Base-by-base conservation (phyloP, 2,888 invertebrate genomes). In the Gymnocheta viridis region DNA sequence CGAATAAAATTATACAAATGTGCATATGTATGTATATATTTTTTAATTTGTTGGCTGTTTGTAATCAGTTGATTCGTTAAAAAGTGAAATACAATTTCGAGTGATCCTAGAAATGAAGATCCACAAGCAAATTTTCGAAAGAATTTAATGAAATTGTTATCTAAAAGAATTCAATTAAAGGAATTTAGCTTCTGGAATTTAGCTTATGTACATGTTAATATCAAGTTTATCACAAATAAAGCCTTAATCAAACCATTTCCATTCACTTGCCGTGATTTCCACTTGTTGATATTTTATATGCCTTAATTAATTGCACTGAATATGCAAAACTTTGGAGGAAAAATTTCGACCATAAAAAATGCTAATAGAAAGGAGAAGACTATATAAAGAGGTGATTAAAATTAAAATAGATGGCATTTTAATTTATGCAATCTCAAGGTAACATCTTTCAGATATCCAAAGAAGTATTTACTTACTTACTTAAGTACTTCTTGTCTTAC, bases 401-500 rank as follows among this genome's bases (percentile, higher is more conserved):
- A 67, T 4, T 66, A 64, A 70, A 54, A 51, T 49, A 70, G 41
- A 56, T 49, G 35, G 19, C 12, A 51, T 62, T 56, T 76, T 64
- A 82, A 69, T 82, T 82, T 82, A 76, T 76, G 54, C 69, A 82
- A 76, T 82, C 81, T 56, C 22, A 38, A 72, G 44, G 72, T 66
- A 64, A 79, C 62, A 64, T 64, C 79, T 72, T 44, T 79, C 22
- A 79, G 29, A 58, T 72, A 32, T 47, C 19, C 10, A 64, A 12
- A 24, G 41, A 47, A 47, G 19, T 60, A 35, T 41, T 49, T 41
- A 38, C 56, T 54, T 35, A 35, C 49, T 49, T 41, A 38, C 56
- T 54, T 35, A 38, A 69, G 56, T 51, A 78, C 29, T 70, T 38
- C 38, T 51, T 22, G 60, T 60, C 41, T 70, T 44, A 27, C 27